Evolutionary conservation across 1,140 invertebrate species (phyloP).

Genomic region (Pogonomyrmex californicus): DNA sequence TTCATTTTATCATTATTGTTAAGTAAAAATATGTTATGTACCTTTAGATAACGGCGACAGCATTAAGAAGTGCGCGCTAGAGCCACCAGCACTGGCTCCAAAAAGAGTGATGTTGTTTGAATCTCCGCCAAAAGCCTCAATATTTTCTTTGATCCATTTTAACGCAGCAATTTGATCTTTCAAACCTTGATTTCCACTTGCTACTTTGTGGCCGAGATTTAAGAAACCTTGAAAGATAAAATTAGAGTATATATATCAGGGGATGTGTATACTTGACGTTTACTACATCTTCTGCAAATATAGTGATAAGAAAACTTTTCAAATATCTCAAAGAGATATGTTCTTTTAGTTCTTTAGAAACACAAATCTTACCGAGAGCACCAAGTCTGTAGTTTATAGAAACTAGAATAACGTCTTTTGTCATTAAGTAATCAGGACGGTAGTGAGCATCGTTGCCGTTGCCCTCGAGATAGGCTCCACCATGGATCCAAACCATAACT

Average conservation of each 20-base stretch:
- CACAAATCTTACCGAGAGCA: slow-evolving; percentile 85
- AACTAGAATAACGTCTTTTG: slow-evolving; percentile 89
- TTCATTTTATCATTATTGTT: neutral
- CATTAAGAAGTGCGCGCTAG: neutral
- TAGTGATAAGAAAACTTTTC: neutral
- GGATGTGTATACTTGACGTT: neutral
- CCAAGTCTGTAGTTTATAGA: slow-evolving; percentile 91
- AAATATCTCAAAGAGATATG: neutral
- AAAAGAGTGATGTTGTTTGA: slow-evolving; percentile 86
- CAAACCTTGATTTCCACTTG: slow-evolving; percentile 88
- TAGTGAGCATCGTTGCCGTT: slow-evolving; percentile 81
- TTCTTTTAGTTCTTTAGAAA: neutral
- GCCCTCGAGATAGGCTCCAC: slow-evolving; percentile 77
- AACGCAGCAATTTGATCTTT: slow-evolving; percentile 89
- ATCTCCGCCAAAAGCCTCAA: slow-evolving; percentile 89
- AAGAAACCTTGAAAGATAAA: slow-evolving; percentile 83
- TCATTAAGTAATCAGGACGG: slow-evolving; percentile 89
- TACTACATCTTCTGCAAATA: neutral
- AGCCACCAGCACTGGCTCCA: slow-evolving; percentile 86
- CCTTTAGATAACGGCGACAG: slow-evolving; percentile 34
- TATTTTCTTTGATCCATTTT: slow-evolving; percentile 89
- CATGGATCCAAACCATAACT: slow-evolving; percentile 81
- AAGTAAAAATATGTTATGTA: neutral
- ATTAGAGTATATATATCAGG: neutral
- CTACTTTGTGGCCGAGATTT: slow-evolving; percentile 83